Evolutionary conservation across 2,888 invertebrate species (phyloP).

Genomic region (Nowickia ferox): DNA sequence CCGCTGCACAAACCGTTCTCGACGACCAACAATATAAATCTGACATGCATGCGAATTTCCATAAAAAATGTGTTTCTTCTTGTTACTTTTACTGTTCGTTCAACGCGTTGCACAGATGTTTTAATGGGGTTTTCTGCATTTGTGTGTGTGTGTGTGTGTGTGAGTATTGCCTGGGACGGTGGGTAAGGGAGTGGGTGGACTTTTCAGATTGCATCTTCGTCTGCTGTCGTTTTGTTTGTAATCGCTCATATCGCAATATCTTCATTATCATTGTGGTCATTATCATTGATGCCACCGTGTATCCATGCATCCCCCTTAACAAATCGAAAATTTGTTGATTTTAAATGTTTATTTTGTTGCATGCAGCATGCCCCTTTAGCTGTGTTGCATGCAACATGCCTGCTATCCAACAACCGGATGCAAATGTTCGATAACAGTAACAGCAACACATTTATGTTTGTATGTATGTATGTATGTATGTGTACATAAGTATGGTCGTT

Average conservation of each 20-base stretch:
- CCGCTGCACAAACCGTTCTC: slow-evolving; percentile 65
- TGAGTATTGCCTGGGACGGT: not conserved
- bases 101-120: slow-evolving; percentile 61
- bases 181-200: not conserved
- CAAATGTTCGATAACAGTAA: slow-evolving; percentile 66
- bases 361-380: slow-evolving; percentile 10
- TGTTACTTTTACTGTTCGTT: slow-evolving; percentile 43
- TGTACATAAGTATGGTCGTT: too few relatives aligned
- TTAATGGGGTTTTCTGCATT: not conserved
- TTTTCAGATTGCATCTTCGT: slow-evolving; percentile 65
- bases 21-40: slow-evolving; percentile 68
- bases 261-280: slow-evolving; percentile 31
- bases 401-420: slow-evolving; percentile 68
- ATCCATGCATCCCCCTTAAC: not conserved
- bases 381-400: slow-evolving; percentile 67
- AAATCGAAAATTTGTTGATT: slow-evolving; percentile 27
- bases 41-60: slow-evolving; percentile 68
- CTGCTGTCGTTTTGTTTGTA: slow-evolving; percentile 52
- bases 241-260: slow-evolving; percentile 49
- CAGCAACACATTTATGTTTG: not conserved
- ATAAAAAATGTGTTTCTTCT: slow-evolving; percentile 50
- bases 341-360: slow-evolving; percentile 20
- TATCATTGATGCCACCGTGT: slow-evolving; percentile 19
- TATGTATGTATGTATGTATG: slow-evolving; percentile 27
- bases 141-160: not conserved